Base-by-base conservation (phyloP, 1,140 invertebrate species). In the Euborellia annulipes region DNA sequence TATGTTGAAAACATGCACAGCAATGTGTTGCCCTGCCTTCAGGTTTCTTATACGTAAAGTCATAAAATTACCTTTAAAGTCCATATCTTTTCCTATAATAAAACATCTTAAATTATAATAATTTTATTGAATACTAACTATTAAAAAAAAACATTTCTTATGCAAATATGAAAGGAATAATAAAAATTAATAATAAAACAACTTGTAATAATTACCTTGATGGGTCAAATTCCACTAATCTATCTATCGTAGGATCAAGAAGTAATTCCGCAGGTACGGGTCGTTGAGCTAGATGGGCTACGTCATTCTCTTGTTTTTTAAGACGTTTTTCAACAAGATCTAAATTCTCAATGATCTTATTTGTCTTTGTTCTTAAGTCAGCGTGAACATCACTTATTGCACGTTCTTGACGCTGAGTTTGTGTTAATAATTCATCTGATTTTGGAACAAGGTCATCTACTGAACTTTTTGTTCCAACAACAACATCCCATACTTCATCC, bases 401-500 rank as follows among this genome's bases (percentile, higher is more conserved):
- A 13, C 85, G 69, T 57, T 89, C 85, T 56, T 89, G 85, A 16
- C 85, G 64, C 55, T 87, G 82, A 0, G 83, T 88, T 61, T 89
- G 84, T 2, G 80, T 84, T 1, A 90, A 62, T 1, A 89, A 65
- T 50, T 85, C 82, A 53, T 88, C 84, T 0, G 84, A 86, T 63
- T 87, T 88, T 1, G 84, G 83, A 16, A 87, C 71, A 34, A 88
- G 65, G 56, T 85, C 75, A 58, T 88, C 83, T 4, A 87, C 81
- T 0, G 82, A 83, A 52, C 76, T 83, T 58, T 88, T 87, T 1
- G 83, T 87, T 2, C 83, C 83, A 3, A 87, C 82, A 17, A 88
- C 80, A n/a, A 87, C 82, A 55, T 84, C 79, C 83, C 84, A 88
- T 3, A 88, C 82, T 64, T 88, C 80, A 52, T 88, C 83, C 81